Percentiles rank a stretch among this genome's conserved stretches.
These are phyloP conservation scores for Halcyon senegalensis DNA, from an alignment of 2,113 vertebrate species.

Conservation along the genomic window DNA sequence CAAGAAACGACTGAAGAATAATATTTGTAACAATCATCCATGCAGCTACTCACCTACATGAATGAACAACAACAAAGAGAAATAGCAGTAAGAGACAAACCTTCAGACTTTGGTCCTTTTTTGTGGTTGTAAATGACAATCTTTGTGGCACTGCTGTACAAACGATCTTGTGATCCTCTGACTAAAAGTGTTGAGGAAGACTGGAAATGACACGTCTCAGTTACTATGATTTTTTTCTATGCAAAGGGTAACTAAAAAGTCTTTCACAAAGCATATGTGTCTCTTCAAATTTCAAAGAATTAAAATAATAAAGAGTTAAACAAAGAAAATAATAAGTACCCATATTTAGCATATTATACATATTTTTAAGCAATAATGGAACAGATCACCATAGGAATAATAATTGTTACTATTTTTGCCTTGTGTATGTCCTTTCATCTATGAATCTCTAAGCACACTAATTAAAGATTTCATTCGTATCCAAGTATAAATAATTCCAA, in stretches of 20 bases:
- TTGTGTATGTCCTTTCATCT: not conserved
- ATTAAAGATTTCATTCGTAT: slow-evolving; percentile 22
- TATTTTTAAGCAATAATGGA: slow-evolving; percentile 13
- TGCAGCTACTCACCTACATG: not conserved
- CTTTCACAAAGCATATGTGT: not conserved
- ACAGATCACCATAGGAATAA: not conserved
- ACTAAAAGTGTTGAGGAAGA: not conserved
- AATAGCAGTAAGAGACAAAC: not conserved
- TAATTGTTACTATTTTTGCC: slow-evolving; percentile 34
- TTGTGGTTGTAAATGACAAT: not conserved
- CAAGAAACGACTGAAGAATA: not conserved
- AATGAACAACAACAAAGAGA: not conserved
- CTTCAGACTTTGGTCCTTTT: not conserved
- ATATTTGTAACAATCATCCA: not conserved
- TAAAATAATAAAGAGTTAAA: not conserved
- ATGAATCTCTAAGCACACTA: not conserved
- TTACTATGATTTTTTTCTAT: not conserved
- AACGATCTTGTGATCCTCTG: not conserved
- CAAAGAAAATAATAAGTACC: not conserved
- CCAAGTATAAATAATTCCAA: slow-evolving; percentile 27
- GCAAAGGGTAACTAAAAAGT: not conserved
- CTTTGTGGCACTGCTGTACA: not conserved
- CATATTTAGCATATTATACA: not conserved
- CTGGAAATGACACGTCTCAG: not conserved
- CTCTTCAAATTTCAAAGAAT: not conserved